A percentile compares a stretch with the other conserved stretches of the same genome.
phyloP scores from a whole-genome alignment of 2,888 invertebrate species.

The Ecliptopera silaceata region DNA sequence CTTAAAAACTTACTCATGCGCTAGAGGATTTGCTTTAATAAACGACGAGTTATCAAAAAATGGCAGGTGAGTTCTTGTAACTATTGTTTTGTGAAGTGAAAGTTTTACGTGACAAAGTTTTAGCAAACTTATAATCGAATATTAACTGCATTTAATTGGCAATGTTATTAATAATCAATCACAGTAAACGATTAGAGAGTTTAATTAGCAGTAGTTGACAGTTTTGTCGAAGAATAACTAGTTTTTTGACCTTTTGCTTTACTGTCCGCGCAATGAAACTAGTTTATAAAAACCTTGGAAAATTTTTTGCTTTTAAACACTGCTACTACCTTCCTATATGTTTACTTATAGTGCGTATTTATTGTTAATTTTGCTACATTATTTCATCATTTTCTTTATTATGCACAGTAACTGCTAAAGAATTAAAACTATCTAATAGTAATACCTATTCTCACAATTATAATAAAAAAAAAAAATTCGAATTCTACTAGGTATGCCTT shows the following conservation, averaged over 20 bases:
- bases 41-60: slow-evolving; percentile 44
- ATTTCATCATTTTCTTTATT: slow-evolving; percentile 16
- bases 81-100: slow-evolving; percentile 56
- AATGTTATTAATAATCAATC: not conserved
- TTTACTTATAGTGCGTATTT: not conserved
- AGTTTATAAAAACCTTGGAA: slow-evolving; percentile 23
- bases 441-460: no score
- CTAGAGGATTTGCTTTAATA: slow-evolving; percentile 55
- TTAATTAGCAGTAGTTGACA: slow-evolving; percentile 1
- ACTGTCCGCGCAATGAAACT: slow-evolving; percentile 7
- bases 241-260: slow-evolving; percentile 21
- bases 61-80: slow-evolving; percentile 55
- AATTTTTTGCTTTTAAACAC: slow-evolving; percentile 14
- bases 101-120: slow-evolving; percentile 38
- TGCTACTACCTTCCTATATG: no score
- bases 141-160: not conserved
- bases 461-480: no score
- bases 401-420: no score
- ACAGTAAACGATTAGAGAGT: slow-evolving; percentile 2
- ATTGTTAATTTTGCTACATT: slow-evolving; percentile 5
- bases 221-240: slow-evolving; percentile 14
- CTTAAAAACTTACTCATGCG: slow-evolving; percentile 43
- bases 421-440: no score
- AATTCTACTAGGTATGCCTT: no score
- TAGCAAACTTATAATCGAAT: not conserved